phyloP scores from a whole-genome alignment of 2,888 invertebrate species.

The Pogonocherus hispidulus region DNA sequence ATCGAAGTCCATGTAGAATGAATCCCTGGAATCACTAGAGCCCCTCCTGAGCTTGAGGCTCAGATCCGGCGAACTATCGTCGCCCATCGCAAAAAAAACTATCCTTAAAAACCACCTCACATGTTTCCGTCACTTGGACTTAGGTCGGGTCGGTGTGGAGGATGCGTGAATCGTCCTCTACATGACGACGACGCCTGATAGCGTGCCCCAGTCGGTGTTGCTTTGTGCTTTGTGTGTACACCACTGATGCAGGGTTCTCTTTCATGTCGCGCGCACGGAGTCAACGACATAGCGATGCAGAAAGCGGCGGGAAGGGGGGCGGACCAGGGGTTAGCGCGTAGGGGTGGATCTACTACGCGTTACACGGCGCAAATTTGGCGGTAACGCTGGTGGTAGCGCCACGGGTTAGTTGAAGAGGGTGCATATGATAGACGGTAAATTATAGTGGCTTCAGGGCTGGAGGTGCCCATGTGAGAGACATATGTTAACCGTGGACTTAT shows the following conservation, averaged over 20 bases:
- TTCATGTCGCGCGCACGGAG: constrained; percentile 46
- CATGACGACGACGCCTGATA: constrained; percentile 9
- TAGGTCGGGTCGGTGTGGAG: background rate
- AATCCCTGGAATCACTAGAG: constrained; percentile 89
- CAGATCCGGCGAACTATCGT: constrained; percentile 89
- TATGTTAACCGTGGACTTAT: background rate
- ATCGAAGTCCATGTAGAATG: constrained; percentile 92
- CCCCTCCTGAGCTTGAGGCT: constrained; percentile 88
- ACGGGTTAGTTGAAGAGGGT: background rate
- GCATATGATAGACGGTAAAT: background rate
- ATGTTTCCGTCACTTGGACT: background rate
- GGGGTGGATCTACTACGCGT: constrained; percentile 34
- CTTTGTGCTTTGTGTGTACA: constrained; percentile 35
- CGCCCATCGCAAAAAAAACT: constrained; percentile 50
- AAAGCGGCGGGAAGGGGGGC: constrained; percentile 47
- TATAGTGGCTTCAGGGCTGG: background rate
- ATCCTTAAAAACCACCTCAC: constrained; percentile 14
- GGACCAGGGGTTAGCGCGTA: constrained; percentile 37
- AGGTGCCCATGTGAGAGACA: background rate
- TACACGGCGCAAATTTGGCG: background rate
- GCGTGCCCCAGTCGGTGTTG: constrained; percentile 13
- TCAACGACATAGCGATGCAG: constrained; percentile 51
- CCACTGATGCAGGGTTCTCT: constrained; percentile 47
- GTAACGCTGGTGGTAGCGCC: constrained; percentile 3
- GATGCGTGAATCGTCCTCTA: constrained; percentile 7